These are phyloP conservation scores for Gandaritis pyraliata DNA, from an alignment of 2,888 invertebrate species.

Conservation along the genomic window DNA sequence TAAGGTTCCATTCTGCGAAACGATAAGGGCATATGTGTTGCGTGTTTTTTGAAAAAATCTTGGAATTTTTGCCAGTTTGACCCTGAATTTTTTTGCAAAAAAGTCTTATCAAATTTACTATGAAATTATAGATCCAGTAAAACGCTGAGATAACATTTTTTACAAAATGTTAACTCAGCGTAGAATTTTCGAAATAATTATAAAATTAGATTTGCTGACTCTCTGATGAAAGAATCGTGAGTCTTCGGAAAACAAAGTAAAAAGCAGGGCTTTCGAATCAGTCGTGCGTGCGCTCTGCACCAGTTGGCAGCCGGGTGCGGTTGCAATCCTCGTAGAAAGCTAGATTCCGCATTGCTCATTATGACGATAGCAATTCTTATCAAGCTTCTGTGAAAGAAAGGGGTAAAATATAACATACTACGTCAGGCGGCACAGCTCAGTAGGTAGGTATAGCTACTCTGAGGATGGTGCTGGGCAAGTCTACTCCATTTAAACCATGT, in stretches of 20 bases:
- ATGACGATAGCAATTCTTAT: constrained; percentile 14
- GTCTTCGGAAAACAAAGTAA: constrained; percentile 48
- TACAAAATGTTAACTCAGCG: too few species aligned
- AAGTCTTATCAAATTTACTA: neutral
- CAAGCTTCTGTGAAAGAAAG: constrained; percentile 3
- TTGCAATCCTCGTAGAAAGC: constrained; percentile 28
- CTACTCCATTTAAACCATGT: too few species aligned
- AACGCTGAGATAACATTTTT: too few species aligned
- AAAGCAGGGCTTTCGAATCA: constrained; percentile 57
- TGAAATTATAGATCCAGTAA: too few species aligned
- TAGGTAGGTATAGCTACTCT: too few species aligned
- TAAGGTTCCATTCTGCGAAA: constrained; percentile 50
- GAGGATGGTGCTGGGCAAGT: too few species aligned
- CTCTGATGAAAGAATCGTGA: constrained; percentile 27
- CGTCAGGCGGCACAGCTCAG: too few species aligned
- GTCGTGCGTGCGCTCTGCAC: constrained; percentile 67
- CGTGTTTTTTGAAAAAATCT: constrained; percentile 31
- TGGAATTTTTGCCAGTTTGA: constrained; percentile 19
- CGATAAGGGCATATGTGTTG: constrained; percentile 54
- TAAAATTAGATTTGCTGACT: constrained; percentile 5
- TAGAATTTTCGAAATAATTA: constrained; percentile 2
- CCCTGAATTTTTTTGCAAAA: constrained; percentile 21
- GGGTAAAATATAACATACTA: too few species aligned
- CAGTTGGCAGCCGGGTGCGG: constrained; percentile 50
- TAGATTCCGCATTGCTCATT: constrained; percentile 32